These are phyloP conservation scores for Sceloporus undulatus DNA, from an alignment of 2,113 vertebrate genomes.

Conservation along the genomic window DNA sequence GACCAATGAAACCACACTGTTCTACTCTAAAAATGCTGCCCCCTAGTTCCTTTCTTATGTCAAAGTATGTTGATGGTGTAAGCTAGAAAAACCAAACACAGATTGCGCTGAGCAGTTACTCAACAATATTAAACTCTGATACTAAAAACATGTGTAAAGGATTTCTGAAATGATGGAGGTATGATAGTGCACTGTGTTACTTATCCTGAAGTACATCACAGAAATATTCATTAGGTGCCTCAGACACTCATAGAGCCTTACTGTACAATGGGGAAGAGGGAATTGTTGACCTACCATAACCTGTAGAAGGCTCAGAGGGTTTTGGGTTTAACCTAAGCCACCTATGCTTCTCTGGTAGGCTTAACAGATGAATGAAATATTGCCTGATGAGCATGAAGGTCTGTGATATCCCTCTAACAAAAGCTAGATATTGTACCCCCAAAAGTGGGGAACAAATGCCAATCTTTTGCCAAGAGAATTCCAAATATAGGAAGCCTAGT, in stretches of 20 bases:
- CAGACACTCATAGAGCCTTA: background rate
- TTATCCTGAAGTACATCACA: background rate
- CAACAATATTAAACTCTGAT: background rate
- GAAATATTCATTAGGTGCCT: background rate
- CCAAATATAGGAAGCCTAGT: background rate
- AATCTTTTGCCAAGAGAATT: background rate
- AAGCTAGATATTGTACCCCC: background rate
- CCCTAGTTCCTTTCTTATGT: too few relatives aligned
- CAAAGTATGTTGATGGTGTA: too few relatives aligned
- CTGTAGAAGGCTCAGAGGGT: too few relatives aligned
- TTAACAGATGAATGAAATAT: background rate
- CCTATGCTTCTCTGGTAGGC: too few relatives aligned
- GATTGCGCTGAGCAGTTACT: background rate
- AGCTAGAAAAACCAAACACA: too few relatives aligned
- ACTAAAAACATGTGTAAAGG: background rate
- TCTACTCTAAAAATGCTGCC: too few relatives aligned
- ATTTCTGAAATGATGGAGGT: background rate
- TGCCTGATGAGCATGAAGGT: background rate
- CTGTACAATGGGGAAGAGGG: background rate
- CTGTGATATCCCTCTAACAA: background rate
- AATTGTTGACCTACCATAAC: too few relatives aligned
- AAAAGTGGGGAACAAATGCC: background rate
- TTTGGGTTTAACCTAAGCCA: too few relatives aligned
- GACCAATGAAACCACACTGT: too few relatives aligned
- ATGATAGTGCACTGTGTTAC: background rate